Percentiles rank a stretch among this genome's conserved stretches.
Evolutionary conservation across 2,888 invertebrate genomes (phyloP).

Genomic region (Malthinus seriepunctatus): DNA sequence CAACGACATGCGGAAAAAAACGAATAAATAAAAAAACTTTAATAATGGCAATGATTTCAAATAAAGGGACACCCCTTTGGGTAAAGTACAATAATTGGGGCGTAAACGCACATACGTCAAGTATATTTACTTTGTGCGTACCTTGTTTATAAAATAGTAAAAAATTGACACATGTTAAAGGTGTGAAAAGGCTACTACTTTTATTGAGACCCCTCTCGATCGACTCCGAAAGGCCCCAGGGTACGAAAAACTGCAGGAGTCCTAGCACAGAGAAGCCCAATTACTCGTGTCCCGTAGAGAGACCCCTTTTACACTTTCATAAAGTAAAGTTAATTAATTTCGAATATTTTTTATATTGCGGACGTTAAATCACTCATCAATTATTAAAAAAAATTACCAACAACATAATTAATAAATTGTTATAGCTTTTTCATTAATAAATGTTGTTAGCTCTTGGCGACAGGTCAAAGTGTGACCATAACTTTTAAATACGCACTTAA

Average conservation of each 20-base stretch:
- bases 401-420: conserved; percentile 23
- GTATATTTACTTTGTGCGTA: not conserved
- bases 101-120: too few species aligned
- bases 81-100: too few species aligned
- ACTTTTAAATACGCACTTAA: conserved; percentile 2
- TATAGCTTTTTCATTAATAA: conserved; percentile 20
- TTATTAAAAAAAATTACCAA: conserved; percentile 21
- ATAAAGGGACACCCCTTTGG: too few species aligned
- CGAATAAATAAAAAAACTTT: too few species aligned
- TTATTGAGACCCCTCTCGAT: conserved; percentile 8
- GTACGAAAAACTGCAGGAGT: conserved; percentile 10
- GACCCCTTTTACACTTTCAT: conserved; percentile 8
- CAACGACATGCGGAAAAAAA: too few species aligned
- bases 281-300: conserved; percentile 16
- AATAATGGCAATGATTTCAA: too few species aligned
- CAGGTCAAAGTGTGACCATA: conserved; percentile 9
- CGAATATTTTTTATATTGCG: conserved; percentile 20
- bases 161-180: conserved; percentile 18
- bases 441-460: conserved; percentile 17
- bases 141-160: conserved; percentile 10
- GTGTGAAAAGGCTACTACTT: conserved; percentile 15
- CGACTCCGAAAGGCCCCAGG: conserved; percentile 8
- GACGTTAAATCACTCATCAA: conserved; percentile 19
- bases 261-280: conserved; percentile 19
- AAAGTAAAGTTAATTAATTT: conserved; percentile 16